A percentile compares a stretch with the other conserved stretches of the same genome.
These are phyloP conservation scores for Prostheceraeus crozeri DNA, from an alignment of 2,888 invertebrate genomes.

Conservation along the genomic window DNA sequence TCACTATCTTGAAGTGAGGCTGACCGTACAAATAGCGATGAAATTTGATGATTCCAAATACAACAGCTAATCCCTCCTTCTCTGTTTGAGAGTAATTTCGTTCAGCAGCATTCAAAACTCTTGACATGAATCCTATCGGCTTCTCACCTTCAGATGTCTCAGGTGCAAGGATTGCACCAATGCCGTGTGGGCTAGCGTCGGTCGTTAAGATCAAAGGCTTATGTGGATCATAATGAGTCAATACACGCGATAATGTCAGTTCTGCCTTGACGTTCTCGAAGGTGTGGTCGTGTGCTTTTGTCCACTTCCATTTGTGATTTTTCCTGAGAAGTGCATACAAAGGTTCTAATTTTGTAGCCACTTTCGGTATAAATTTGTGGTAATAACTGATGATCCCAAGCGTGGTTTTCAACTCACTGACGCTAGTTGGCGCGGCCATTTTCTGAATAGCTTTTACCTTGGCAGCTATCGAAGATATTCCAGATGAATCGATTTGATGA, in stretches of 20 bases:
- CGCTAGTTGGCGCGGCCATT: constrained; percentile 18
- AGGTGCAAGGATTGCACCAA: constrained; percentile 19
- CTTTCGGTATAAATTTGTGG: constrained; percentile 11
- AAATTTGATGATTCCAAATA: constrained; percentile 20
- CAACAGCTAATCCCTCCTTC: constrained; percentile 7
- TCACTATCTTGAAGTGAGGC: neutral
- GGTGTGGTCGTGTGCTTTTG: constrained; percentile 6
- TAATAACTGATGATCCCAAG: constrained; percentile 30
- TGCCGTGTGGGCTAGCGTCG: constrained; percentile 22
- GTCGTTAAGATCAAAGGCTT: constrained; percentile 16
- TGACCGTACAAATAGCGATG: constrained; percentile 16
- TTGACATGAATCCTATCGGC: constrained; percentile 5
- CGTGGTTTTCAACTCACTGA: constrained; percentile 26
- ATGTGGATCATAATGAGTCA: constrained; percentile 17
- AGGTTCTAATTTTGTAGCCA: constrained; percentile 18
- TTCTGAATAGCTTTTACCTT: constrained; percentile 27
- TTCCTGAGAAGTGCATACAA: constrained; percentile 12
- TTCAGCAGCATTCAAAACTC: constrained; percentile 18
- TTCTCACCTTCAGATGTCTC: constrained; percentile 17
- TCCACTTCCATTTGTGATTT: neutral
- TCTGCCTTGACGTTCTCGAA: constrained; percentile 13
- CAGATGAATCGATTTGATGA: constrained; percentile 14
- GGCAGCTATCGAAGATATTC: constrained; percentile 20
- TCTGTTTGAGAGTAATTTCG: constrained; percentile 11
- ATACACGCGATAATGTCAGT: neutral